Evolutionary conservation across 2,888 invertebrate genomes (phyloP).

Genomic region (Mesorhabditis belari): DNA sequence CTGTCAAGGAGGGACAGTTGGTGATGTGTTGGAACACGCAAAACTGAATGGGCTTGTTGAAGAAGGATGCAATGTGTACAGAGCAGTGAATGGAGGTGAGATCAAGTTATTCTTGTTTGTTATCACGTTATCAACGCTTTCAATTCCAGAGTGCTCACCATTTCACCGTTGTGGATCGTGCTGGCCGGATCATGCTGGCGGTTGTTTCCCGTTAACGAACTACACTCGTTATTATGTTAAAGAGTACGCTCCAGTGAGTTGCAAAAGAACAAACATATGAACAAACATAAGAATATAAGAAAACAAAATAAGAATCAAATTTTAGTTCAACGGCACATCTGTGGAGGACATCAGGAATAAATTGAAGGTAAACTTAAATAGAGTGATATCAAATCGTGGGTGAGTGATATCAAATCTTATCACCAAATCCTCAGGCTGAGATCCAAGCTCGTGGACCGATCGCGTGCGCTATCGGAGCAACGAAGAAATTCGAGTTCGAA

Average conservation of each 20-base stretch:
- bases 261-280: no score
- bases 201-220: conserved; percentile 54
- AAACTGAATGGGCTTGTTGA: conserved; percentile 57
- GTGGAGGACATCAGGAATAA: conserved; percentile 52
- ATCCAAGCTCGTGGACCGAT: conserved; percentile 58
- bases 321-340: background rate
- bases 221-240: conserved; percentile 57
- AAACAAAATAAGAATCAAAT: conserved; percentile 37
- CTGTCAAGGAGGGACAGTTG: conserved; percentile 53
- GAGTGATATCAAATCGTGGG: no score
- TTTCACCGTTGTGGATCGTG: conserved; percentile 57
- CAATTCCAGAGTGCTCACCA: conserved; percentile 53
- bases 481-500: conserved; percentile 50
- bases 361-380: no score
- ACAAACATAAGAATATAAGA: conserved; percentile 20
- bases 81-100: conserved; percentile 56
- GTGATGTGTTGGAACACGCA: conserved; percentile 56
- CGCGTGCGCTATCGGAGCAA: conserved; percentile 54
- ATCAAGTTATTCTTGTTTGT: no score
- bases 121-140: background rate
- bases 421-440: no score
- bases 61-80: conserved; percentile 59
- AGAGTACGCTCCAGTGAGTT: conserved; percentile 51
- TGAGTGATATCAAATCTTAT: no score
- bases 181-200: conserved; percentile 52